Evolutionary conservation across 1,140 invertebrate species (phyloP).

Genomic region (Scylla paramamosain): DNA sequence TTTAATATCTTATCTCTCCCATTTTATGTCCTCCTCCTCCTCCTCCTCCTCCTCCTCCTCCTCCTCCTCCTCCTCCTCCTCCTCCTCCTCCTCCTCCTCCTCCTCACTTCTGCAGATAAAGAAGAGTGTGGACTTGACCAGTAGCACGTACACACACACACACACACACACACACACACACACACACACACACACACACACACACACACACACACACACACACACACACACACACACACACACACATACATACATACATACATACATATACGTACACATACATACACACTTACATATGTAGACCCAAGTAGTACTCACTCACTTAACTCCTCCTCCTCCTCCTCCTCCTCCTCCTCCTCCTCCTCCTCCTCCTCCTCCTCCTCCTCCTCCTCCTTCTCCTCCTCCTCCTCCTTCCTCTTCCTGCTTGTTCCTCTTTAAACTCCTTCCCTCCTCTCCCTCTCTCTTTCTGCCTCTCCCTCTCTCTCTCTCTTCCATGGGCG

Average conservation of each 20-base stretch:
- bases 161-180: not conserved
- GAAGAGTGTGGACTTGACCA: too few relatives aligned
- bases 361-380: not conserved
- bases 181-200: constrained; percentile 2
- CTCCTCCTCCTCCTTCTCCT: constrained; percentile 9
- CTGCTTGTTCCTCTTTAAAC: not conserved
- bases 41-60: too few relatives aligned
- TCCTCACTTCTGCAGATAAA: too few relatives aligned
- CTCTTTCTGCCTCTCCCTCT: not conserved
- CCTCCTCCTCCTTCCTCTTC: not conserved
- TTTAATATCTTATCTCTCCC: not conserved
- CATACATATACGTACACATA: not conserved
- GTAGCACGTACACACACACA: too few relatives aligned
- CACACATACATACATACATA: constrained; percentile 17
- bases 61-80: too few relatives aligned
- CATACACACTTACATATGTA: too few relatives aligned
- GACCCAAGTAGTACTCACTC: not conserved
- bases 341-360: not conserved
- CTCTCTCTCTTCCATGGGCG: not conserved
- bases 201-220: constrained; percentile 9
- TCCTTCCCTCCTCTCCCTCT: not conserved
- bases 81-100: too few relatives aligned
- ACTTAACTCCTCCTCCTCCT: not conserved
- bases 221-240: not conserved
- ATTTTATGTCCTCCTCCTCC: not conserved